Conservation (phyloP, 2,113 vertebrate species). For the Mormoops blainvillei region DNA sequence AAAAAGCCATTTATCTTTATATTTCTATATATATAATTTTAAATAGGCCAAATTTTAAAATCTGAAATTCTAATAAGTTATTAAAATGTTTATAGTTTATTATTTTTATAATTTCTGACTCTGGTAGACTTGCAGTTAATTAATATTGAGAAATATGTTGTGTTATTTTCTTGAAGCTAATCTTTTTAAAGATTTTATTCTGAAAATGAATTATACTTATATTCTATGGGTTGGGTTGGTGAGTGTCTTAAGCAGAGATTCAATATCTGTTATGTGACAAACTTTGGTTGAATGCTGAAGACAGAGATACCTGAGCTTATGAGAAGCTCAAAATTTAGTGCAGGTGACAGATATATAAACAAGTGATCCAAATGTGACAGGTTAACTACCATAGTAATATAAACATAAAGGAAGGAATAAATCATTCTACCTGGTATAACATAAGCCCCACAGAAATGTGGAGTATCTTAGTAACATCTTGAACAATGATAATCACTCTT, state of each 20-base stretch:
- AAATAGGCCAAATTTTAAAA: neutral
- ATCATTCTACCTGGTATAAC: neutral
- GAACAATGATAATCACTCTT: neutral
- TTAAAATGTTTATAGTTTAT: neutral
- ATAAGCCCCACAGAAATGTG: neutral
- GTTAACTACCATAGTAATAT: neutral
- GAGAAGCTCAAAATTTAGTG: neutral
- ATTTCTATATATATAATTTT: neutral
- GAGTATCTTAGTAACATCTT: neutral
- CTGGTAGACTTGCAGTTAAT: neutral
- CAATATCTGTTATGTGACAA: neutral
- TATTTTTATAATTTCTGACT: slow-evolving; percentile 4
- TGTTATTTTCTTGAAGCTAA: neutral
- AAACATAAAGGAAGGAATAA: neutral
- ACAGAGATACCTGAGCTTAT: neutral
- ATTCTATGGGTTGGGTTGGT: neutral
- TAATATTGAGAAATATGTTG: neutral
- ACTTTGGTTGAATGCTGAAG: neutral
- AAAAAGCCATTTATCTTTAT: neutral
- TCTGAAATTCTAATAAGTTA: slow-evolving; percentile 17
- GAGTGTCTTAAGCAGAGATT: neutral
- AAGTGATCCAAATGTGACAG: neutral
- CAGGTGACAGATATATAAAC: neutral
- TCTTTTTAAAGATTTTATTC: neutral
- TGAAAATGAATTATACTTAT: neutral